phyloP scores from a whole-genome alignment of 2,797 vertebrate genomes.

The Spea hammondii region DNA sequence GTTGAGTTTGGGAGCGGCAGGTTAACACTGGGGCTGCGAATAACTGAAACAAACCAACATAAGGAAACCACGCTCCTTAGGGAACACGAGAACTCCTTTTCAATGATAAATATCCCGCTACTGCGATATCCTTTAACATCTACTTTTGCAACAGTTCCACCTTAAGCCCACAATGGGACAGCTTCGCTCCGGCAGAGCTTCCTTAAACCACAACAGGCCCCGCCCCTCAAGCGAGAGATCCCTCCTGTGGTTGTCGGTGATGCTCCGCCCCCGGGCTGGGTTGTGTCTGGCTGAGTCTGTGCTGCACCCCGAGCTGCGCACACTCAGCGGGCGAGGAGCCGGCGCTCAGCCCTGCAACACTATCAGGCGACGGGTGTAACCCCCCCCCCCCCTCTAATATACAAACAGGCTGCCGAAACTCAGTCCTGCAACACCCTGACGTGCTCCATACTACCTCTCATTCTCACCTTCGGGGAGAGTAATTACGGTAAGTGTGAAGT shows the following conservation, averaged over 20 bases:
- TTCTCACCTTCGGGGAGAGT: background rate
- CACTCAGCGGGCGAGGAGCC: slow-evolving; percentile 25
- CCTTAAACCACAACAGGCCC: background rate
- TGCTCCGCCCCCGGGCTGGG: slow-evolving; percentile 37
- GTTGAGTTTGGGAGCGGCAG: no score
- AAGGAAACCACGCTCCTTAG: no score
- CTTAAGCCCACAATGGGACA: slow-evolving; percentile 9
- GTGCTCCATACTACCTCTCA: background rate
- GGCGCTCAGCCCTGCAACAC: background rate
- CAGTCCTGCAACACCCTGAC: background rate
- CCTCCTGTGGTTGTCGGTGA: background rate
- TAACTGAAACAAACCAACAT: no score
- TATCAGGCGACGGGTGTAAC: background rate
- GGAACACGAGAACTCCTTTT: no score
- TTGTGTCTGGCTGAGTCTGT: slow-evolving; percentile 26
- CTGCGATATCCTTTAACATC: no score
- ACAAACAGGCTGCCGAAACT: no score
- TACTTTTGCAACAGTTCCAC: background rate
- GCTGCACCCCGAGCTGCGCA: slow-evolving; percentile 12
- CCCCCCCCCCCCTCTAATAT: no score
- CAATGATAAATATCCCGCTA: no score
- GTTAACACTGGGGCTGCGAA: no score
- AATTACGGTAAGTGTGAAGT: slow-evolving; percentile 25
- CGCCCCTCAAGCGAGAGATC: background rate
- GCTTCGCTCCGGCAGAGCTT: background rate